Percentiles rank a stretch among this genome's conserved stretches.
Conservation (phyloP, 2,797 vertebrate species). For the Esox masquinongy region DNA sequence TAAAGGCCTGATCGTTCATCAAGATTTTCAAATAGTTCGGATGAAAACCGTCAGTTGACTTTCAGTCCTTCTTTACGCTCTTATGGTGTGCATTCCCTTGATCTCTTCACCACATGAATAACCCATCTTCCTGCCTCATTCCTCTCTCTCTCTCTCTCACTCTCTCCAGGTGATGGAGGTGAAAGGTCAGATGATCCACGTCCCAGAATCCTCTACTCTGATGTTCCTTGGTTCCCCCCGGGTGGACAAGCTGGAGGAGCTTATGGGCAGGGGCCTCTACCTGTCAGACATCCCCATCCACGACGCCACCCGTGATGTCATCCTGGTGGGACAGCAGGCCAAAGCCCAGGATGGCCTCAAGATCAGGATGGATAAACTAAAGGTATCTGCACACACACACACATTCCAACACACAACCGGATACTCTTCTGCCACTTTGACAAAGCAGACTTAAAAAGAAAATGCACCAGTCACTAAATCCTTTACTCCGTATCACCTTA, state of each 20-base stretch:
- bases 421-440: neutral
- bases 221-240: conserved; percentile 96
- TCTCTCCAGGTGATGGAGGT: conserved; percentile 93
- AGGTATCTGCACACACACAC: conserved; percentile 57
- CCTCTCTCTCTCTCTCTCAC: neutral
- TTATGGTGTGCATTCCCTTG: neutral
- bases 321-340: conserved; percentile 95
- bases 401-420: neutral
- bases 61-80: no score
- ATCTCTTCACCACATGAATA: neutral
- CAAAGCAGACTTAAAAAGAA: neutral
- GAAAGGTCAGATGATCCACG: conserved; percentile 98
- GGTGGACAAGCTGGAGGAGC: conserved; percentile 96
- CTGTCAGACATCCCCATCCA: conserved; percentile 98
- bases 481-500: neutral
- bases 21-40: no score
- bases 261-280: conserved; percentile 95
- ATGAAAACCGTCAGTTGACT: no score
- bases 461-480: neutral
- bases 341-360: conserved; percentile 97
- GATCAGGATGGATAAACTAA: conserved; percentile 98
- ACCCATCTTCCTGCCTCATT: neutral
- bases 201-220: conserved; percentile 91
- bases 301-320: conserved; percentile 94
- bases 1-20: no score